A percentile compares a stretch with the other conserved stretches of the same genome.
Evolutionary conservation across 2,113 vertebrate genomes (phyloP).

Genomic region (Pterocles burchelli): DNA sequence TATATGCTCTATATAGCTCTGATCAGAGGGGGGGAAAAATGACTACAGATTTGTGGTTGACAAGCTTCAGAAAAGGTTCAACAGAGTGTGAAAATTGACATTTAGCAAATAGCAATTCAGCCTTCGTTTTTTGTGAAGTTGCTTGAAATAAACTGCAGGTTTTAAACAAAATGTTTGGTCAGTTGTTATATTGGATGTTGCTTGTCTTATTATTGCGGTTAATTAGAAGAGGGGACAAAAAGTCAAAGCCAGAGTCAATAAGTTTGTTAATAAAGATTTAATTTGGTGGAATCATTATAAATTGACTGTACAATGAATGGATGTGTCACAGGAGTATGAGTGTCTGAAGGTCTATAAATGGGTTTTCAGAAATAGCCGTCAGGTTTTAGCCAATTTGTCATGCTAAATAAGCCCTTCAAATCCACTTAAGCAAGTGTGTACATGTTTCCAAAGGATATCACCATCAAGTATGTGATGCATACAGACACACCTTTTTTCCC

Average conservation of each 20-base stretch:
- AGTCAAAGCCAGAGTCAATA: constrained; percentile 21
- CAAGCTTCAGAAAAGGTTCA: constrained; percentile 57
- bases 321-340: neutral
- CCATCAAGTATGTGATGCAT: neutral
- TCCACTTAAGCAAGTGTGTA: neutral
- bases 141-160: constrained; percentile 5
- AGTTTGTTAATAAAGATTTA: constrained; percentile 62
- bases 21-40: constrained; percentile 2
- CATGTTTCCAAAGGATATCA: neutral
- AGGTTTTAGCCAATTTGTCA: constrained; percentile 31
- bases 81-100: constrained; percentile 59
- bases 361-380: constrained; percentile 43
- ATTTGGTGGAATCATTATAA: constrained; percentile 46
- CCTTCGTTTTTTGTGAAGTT: neutral
- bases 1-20: constrained; percentile 11
- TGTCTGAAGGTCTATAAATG: constrained; percentile 1
- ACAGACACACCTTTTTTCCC: neutral
- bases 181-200: neutral
- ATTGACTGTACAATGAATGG: constrained; percentile 42
- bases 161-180: constrained; percentile 45
- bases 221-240: constrained; percentile 58
- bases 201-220: constrained; percentile 57
- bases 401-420: constrained; percentile 42
- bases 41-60: constrained; percentile 24
- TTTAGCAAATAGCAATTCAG: constrained; percentile 41